Evolutionary conservation across 2,797 vertebrate species (phyloP), one percentile per base, ranked within the genome.

Genomic region (Benthosema pterotum): DNA sequence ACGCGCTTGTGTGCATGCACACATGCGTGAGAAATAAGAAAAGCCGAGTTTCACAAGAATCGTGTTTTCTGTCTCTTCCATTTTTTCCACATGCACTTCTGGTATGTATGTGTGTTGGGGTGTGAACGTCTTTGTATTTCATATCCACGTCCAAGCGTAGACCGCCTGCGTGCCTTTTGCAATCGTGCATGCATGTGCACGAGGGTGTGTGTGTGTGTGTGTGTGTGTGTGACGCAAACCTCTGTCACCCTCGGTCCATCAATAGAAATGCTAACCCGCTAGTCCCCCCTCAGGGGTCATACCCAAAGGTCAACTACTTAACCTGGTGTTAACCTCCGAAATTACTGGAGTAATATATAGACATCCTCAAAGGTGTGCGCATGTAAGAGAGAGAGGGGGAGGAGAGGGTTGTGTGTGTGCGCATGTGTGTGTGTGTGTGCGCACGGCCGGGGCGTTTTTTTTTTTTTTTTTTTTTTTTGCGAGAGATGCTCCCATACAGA

Each of bases 321-420:
- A 86, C 82, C 87, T 68, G 67, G 59, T 11, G 42, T 89, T 86
- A 87, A 85, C 83, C 83, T 75, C 64, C 66, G 61, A 72, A 86
- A 85, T 74, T 45, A 75, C 56, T 60, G 42, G 63, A 58, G 69
- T 72, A 76, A 82, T 80, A 85, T 81, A 78, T 68, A 75, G 76
- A 83, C 64, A 45, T 25, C 52, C 65, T 62, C 52, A 68, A 69
- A 71, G 52, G 9, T 13, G 46, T 3, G 13, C 8, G 28, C n/a
- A n/a, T n/a, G n/a, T n/a, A n/a, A n/a, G n/a, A n/a, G n/a, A n/a
- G n/a, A n/a, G n/a, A n/a, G n/a, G n/a, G n/a, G n/a, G n/a, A n/a
- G n/a, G n/a, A n/a, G n/a, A n/a, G n/a, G n/a, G n/a, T n/a, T 15
- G 25, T 15, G 4, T 49, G 53, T 56, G 16, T 38, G 18, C 46